Evolutionary conservation across 2,888 invertebrate genomes (phyloP).

Genomic region (Plusia festucae): DNA sequence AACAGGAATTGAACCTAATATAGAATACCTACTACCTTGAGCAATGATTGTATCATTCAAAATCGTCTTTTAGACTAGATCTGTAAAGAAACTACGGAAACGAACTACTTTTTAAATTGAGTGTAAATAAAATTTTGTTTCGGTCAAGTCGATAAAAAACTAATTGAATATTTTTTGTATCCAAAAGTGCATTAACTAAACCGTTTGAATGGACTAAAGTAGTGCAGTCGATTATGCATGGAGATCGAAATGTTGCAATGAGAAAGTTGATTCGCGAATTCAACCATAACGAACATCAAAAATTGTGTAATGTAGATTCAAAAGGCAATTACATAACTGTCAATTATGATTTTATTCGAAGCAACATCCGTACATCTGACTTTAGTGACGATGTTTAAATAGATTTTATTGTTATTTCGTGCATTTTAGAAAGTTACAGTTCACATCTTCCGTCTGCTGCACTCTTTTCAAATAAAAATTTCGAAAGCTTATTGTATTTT

Average conservation of each 20-base stretch:
- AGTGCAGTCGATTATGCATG: slow-evolving; percentile 46
- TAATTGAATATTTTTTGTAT: slow-evolving; percentile 19
- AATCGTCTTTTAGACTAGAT: not conserved
- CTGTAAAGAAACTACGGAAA: too few species aligned
- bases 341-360: slow-evolving; percentile 10
- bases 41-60: not conserved
- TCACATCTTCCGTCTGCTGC: slow-evolving; percentile 14
- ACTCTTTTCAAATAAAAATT: slow-evolving; percentile 27
- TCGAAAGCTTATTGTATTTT: slow-evolving; percentile 27
- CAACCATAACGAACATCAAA: slow-evolving; percentile 49
- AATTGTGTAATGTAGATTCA: slow-evolving; percentile 44
- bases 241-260: slow-evolving; percentile 47
- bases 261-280: slow-evolving; percentile 54
- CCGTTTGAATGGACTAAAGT: slow-evolving; percentile 33
- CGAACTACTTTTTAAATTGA: too few species aligned
- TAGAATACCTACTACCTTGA: not conserved
- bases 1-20: not conserved
- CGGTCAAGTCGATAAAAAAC: slow-evolving; percentile 11
- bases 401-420: slow-evolving; percentile 27
- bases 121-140: slow-evolving; percentile 15
- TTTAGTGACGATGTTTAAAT: slow-evolving; percentile 33
- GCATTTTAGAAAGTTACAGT: slow-evolving; percentile 22
- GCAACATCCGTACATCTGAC: slow-evolving; percentile 18
- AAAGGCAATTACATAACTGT: slow-evolving; percentile 38
- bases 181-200: slow-evolving; percentile 40